These are phyloP conservation scores for Ellobium chinense DNA, from an alignment of 2,888 invertebrate species.

Conservation along the genomic window DNA sequence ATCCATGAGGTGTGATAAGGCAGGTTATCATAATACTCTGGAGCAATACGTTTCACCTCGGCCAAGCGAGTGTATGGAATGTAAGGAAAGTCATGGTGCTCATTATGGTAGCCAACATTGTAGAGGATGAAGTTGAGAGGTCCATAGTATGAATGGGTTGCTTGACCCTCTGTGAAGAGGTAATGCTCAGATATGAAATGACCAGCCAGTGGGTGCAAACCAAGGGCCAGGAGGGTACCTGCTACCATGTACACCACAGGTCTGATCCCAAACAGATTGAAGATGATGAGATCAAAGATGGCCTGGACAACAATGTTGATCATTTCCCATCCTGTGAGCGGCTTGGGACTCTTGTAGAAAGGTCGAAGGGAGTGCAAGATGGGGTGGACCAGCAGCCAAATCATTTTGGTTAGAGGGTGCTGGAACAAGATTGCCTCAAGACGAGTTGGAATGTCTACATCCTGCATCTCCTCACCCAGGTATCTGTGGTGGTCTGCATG, in stretches of 20 bases:
- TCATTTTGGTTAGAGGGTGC: constrained; percentile 74
- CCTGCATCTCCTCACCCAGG: constrained; percentile 77
- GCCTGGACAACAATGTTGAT: constrained; percentile 71
- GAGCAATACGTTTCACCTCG: constrained; percentile 82
- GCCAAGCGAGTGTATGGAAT: constrained; percentile 76
- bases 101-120: constrained; percentile 78
- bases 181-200: constrained; percentile 79
- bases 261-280: constrained; percentile 68
- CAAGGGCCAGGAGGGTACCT: constrained; percentile 75
- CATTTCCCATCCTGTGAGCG: constrained; percentile 72
- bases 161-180: constrained; percentile 73
- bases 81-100: constrained; percentile 79
- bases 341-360: constrained; percentile 76
- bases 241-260: constrained; percentile 71
- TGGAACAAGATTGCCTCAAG: constrained; percentile 76
- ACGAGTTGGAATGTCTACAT: constrained; percentile 78
- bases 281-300: constrained; percentile 66
- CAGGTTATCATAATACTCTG: constrained; percentile 95
- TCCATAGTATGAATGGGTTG: constrained; percentile 79
- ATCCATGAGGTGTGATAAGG: constrained; percentile 97
- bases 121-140: constrained; percentile 77
- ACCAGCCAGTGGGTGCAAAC: constrained; percentile 77
- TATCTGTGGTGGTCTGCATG: constrained; percentile 78
- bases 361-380: constrained; percentile 76
- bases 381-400: constrained; percentile 77